A percentile compares a stretch with the other conserved stretches of the same genome.
Conservation (phyloP, 2,888 invertebrate genomes). For the Lithophane ornitopus region DNA sequence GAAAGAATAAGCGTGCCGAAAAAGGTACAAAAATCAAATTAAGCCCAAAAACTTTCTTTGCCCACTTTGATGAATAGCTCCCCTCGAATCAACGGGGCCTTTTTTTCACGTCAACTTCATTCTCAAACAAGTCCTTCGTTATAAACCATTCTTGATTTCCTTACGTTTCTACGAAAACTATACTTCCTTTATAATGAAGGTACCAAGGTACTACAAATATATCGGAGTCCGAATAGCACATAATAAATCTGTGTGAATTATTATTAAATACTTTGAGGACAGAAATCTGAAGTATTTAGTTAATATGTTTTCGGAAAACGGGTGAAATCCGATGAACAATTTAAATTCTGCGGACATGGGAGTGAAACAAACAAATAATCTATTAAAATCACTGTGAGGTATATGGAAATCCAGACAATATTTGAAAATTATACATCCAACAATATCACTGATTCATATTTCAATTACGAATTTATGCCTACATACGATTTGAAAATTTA, state of each 20-base stretch:
- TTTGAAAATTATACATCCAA: conserved; percentile 17
- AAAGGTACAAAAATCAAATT: conserved; percentile 42
- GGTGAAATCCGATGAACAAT: conserved; percentile 3
- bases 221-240: neutral
- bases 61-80: conserved; percentile 34
- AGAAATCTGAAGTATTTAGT: neutral
- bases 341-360: neutral
- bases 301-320: neutral
- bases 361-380: conserved; percentile 1
- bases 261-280: neutral
- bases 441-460: conserved; percentile 28
- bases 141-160: conserved; percentile 14
- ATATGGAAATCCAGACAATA: neutral
- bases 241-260: no score
- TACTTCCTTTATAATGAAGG: no score
- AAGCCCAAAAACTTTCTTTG: conserved; percentile 28
- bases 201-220: neutral
- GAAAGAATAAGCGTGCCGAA: conserved; percentile 21
- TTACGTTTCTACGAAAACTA: conserved; percentile 3
- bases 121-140: conserved; percentile 29
- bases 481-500: conserved; percentile 27
- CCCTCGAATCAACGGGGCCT: conserved; percentile 12
- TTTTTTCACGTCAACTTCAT: conserved; percentile 31
- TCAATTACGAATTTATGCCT: conserved; percentile 6
- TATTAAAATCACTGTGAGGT: neutral